Conservation (phyloP, 2,888 invertebrate genomes). For the Drosophila parthenogenetica region DNA sequence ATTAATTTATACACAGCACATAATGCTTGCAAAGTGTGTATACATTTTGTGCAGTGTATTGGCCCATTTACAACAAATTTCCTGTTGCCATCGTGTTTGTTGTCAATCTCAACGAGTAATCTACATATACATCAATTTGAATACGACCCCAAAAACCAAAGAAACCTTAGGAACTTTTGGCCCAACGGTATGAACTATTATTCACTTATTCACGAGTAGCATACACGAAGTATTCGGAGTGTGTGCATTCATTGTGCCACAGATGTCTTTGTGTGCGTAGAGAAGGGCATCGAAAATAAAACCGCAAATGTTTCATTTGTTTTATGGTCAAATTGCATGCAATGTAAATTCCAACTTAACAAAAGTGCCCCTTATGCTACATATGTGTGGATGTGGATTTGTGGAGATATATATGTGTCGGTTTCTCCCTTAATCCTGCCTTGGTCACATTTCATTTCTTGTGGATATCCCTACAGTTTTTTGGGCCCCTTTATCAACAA, state of each 20-base stretch:
- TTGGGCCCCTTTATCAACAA: constrained; percentile 7
- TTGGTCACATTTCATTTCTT: constrained; percentile 41
- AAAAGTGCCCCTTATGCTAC: constrained; percentile 1
- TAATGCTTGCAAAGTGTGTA: background rate
- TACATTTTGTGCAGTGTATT: constrained; percentile 40
- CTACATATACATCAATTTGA: constrained; percentile 46
- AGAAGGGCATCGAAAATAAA: constrained; percentile 38
- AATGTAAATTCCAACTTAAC: constrained; percentile 65
- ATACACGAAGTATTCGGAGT: constrained; percentile 10
- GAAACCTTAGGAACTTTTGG: background rate
- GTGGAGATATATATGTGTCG: background rate
- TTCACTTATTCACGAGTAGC: constrained; percentile 20
- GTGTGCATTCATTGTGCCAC: constrained; percentile 11
- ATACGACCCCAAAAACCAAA: background rate
- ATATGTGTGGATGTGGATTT: background rate
- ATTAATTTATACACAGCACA: no score
- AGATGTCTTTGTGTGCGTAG: constrained; percentile 53
- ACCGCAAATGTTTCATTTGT: constrained; percentile 75
- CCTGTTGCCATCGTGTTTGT: constrained; percentile 48
- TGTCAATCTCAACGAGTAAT: constrained; percentile 40
- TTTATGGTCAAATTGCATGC: constrained; percentile 76
- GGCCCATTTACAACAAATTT: constrained; percentile 38
- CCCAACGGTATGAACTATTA: constrained; percentile 21
- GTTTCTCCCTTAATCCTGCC: background rate
- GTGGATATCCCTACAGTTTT: background rate